phyloP scores from a whole-genome alignment of 2,113 vertebrate genomes.

The Machaerirhynchus nigripectus region DNA sequence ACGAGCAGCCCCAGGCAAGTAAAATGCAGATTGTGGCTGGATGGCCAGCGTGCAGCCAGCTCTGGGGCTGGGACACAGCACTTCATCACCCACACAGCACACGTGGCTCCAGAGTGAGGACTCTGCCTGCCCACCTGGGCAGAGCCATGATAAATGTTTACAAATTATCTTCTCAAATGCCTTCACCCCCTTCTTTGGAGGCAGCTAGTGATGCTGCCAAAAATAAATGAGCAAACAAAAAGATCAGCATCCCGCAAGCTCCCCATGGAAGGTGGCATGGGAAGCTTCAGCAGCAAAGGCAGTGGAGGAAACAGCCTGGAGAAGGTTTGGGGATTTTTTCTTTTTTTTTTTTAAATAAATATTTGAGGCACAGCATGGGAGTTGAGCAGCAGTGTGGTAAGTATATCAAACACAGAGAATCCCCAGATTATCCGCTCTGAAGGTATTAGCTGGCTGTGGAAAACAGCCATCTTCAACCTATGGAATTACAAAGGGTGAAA shows the following conservation, averaged over 20 bases:
- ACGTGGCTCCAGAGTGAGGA: background rate
- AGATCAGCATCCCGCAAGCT: background rate
- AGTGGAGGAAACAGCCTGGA: background rate
- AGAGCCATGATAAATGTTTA: background rate
- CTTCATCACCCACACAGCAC: background rate
- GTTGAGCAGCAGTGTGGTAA: background rate
- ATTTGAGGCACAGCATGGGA: conserved; percentile 12
- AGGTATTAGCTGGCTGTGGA: background rate
- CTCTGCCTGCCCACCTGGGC: background rate
- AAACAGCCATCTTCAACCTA: conserved; percentile 9
- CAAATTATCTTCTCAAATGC: background rate
- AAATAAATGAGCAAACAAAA: conserved; percentile 43
- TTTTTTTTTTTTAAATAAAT: background rate
- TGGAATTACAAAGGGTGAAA: background rate
- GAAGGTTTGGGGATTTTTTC: background rate
- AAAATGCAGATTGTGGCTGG: background rate
- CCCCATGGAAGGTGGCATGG: background rate
- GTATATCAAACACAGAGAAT: conserved; percentile 39
- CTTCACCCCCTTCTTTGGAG: background rate
- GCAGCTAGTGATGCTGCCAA: background rate
- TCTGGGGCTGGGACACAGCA: background rate
- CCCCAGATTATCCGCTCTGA: conserved; percentile 2
- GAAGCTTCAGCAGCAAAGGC: background rate
- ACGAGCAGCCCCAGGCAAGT: background rate
- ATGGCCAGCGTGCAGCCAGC: background rate